Percentiles rank a stretch among this genome's conserved stretches.
phyloP scores from a whole-genome alignment of 1,140 invertebrate genomes.

The Eumeta japonica region DNA sequence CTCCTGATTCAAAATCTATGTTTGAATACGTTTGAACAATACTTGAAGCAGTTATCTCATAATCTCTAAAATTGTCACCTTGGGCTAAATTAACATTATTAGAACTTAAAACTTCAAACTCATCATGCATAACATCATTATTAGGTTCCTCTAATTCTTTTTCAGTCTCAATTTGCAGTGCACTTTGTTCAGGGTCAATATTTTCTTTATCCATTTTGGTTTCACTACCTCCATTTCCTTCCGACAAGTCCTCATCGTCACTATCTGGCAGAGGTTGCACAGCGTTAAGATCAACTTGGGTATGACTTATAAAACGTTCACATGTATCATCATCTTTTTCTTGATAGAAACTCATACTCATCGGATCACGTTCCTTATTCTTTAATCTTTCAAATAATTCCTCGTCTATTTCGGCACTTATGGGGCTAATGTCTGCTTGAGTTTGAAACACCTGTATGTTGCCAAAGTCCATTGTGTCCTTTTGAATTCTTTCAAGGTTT shows the following conservation, averaged over 20 bases:
- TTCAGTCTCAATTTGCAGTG: constrained; percentile 18
- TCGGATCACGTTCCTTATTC: constrained; percentile 62
- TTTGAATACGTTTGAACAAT: constrained; percentile 36
- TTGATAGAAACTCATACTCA: constrained; percentile 70
- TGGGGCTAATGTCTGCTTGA: constrained; percentile 43
- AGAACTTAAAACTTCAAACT: constrained; percentile 22
- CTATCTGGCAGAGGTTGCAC: constrained; percentile 62
- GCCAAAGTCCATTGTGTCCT: constrained; percentile 56
- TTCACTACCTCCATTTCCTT: constrained; percentile 26
- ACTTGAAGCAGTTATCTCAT: constrained; percentile 23
- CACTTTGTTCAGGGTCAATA: constrained; percentile 24
- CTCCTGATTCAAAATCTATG: constrained; percentile 32
- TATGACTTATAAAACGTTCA: constrained; percentile 35
- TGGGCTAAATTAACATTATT: constrained; percentile 17
- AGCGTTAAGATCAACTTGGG: constrained; percentile 63
- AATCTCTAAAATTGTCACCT: constrained; percentile 32
- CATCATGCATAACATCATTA: constrained; percentile 42
- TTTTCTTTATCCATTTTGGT: constrained; percentile 39
- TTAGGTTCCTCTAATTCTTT: constrained; percentile 27
- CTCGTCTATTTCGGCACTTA: constrained; percentile 43
- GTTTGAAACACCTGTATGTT: constrained; percentile 52
- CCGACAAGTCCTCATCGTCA: constrained; percentile 55
- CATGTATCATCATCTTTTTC: constrained; percentile 62
- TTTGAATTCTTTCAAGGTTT: constrained; percentile 55
- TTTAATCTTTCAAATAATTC: constrained; percentile 52